Evolutionary conservation across 2,113 vertebrate species (phyloP), one percentile per base, ranked within the genome.

Genomic region (Nycticorax nycticorax): DNA sequence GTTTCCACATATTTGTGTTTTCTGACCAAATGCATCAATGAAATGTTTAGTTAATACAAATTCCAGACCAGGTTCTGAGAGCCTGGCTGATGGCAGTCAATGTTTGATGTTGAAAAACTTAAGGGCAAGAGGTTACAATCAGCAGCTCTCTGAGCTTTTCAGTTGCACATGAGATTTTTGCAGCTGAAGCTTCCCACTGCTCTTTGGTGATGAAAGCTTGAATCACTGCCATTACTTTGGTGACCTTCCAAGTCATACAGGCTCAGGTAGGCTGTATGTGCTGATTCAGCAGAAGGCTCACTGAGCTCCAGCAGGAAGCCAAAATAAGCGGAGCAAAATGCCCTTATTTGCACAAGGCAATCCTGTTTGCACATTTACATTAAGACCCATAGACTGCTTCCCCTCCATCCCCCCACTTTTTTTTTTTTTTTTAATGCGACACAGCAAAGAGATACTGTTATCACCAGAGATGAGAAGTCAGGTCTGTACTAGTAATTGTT

Each of bases 351-450:
- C 63, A 64, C 20, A 21, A 59, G 28, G 26, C 12, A 43, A 22
- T 83, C 75, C 37, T 88, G 18, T 50, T 85, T 80, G 13, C 30
- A 26, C 5, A 3, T 79, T 76, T 68, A 26, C 20, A 4, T 52
- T 59, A 50, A 88, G 66, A 55, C 14, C 13, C 21, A 27, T 3
- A 27, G 55, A 15, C 21, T 48, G 43, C 23, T 53, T 20, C 20
- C n/a, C 3, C 3, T 20, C 45, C 45, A 47, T 43, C 5, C 4
- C 3, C 4, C 4, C 4, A 0, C 6, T 4, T 1, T 14, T 14
- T 37, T 6, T 8, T 20, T 37, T 33, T 45, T 45, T 60, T 28
- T 1, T 7, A 35, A 52, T 21, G 5, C 11, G 5, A 35, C 16
- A 8, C 76, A 76, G 6, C 16, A 35, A 73, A 37, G 24, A 33